phyloP scores from a whole-genome alignment of 2,888 invertebrate species.

The Trimorus sp. region DNA sequence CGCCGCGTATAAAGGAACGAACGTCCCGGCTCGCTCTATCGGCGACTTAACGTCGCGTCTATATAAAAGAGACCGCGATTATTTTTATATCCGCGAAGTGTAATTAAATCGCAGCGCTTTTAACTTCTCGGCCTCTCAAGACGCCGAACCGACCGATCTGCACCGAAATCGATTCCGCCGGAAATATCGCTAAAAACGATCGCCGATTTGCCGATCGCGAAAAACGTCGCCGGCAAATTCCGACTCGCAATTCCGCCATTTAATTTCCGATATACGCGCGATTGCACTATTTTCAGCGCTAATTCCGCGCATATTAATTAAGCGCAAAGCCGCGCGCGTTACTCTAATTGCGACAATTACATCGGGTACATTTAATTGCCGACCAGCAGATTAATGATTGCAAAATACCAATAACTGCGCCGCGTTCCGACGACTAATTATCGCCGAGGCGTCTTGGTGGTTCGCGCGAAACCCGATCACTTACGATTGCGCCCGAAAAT shows the following conservation, averaged over 20 bases:
- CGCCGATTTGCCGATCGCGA: too few relatives aligned
- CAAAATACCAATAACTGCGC: conserved; percentile 34
- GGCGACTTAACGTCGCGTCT: conserved; percentile 26
- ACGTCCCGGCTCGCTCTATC: conserved; percentile 28
- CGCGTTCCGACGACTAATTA: conserved; percentile 38
- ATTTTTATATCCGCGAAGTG: conserved; percentile 39
- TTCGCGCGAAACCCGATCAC: conserved; percentile 28
- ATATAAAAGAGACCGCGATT: conserved; percentile 7
- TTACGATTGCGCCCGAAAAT: conserved; percentile 38
- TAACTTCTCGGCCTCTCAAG: too few relatives aligned
- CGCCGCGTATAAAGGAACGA: conserved; percentile 56
- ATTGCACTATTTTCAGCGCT: conserved; percentile 16
- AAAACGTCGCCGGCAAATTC: too few relatives aligned
- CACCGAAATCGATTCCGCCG: too few relatives aligned
- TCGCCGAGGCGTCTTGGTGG: neutral
- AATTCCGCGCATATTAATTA: conserved; percentile 29
- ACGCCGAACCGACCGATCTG: too few relatives aligned
- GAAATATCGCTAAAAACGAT: too few relatives aligned
- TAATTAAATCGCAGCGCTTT: conserved; percentile 10
- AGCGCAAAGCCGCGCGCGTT: conserved; percentile 12
- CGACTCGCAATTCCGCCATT: too few relatives aligned
- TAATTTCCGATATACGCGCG: conserved; percentile 3
- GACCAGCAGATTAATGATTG: conserved; percentile 38
- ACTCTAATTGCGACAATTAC: conserved; percentile 45
- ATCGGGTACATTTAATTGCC: conserved; percentile 39